Evolutionary conservation across 1,140 invertebrate species (phyloP).

Genomic region (Tetramorium parvispinum): DNA sequence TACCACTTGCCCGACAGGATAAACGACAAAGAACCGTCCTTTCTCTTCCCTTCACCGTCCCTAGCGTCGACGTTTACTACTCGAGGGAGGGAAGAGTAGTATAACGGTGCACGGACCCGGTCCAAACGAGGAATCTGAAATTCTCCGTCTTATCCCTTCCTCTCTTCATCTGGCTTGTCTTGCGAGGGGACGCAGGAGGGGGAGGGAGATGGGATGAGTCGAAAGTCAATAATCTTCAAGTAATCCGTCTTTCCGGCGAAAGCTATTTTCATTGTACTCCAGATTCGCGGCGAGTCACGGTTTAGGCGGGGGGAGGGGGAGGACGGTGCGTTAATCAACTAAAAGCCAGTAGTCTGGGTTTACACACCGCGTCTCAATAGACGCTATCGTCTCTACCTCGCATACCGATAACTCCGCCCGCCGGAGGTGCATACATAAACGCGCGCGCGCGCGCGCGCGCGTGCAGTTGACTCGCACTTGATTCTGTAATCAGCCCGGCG

Average conservation of each 20-base stretch:
- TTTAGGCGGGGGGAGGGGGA: constrained; percentile 27
- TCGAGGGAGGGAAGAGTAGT: background rate
- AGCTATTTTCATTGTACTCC: constrained; percentile 77
- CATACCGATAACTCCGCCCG: constrained; percentile 59
- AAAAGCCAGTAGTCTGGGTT: constrained; percentile 80
- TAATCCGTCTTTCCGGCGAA: constrained; percentile 72
- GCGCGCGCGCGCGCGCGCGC: constrained; percentile 8
- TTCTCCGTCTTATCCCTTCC: constrained; percentile 64
- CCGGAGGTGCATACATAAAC: constrained; percentile 59
- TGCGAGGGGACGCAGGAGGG: background rate
- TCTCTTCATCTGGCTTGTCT: constrained; percentile 41
- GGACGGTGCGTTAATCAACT: constrained; percentile 80
- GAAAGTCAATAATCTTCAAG: constrained; percentile 75
- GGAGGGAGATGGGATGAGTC: constrained; percentile 23
- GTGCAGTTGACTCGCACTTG: constrained; percentile 23
- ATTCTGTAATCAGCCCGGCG: constrained; percentile 61
- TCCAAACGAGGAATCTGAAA: constrained; percentile 37
- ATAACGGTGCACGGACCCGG: constrained; percentile 20
- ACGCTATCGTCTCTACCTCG: constrained; percentile 71
- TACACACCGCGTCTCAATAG: constrained; percentile 78
- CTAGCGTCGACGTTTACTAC: constrained; percentile 30
- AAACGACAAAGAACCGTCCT: constrained; percentile 31
- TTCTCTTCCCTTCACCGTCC: background rate
- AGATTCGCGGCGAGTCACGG: constrained; percentile 69
- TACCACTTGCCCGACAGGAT: constrained; percentile 4